These are phyloP conservation scores for Spilarctia lutea DNA, from an alignment of 2,888 invertebrate species.

Conservation along the genomic window DNA sequence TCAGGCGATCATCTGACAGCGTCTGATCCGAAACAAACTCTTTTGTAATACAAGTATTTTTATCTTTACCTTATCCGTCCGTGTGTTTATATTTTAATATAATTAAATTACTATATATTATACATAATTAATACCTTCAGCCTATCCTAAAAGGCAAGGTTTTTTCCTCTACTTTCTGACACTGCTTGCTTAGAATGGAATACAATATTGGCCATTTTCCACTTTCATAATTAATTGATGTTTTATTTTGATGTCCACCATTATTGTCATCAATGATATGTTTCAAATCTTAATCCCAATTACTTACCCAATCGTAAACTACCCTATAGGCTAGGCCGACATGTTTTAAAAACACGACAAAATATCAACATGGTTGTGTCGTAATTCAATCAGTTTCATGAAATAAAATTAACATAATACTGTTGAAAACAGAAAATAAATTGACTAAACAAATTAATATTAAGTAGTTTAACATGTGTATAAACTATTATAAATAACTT, in stretches of 20 bases:
- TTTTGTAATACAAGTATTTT: neutral
- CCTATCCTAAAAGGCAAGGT: neutral
- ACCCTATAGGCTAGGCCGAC: neutral
- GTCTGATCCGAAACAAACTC: neutral
- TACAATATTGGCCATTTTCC: neutral
- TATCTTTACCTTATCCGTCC: too few species aligned
- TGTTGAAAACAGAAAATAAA: neutral
- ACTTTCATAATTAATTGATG: neutral
- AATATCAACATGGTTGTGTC: neutral
- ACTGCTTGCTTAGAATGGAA: neutral
- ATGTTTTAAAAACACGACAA: neutral
- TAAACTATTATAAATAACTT: neutral
- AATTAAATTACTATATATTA: neutral
- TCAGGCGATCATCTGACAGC: neutral
- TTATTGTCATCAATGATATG: slow-evolving; percentile 9
- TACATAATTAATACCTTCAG: neutral
- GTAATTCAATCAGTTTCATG: neutral
- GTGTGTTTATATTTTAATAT: too few species aligned
- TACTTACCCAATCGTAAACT: neutral
- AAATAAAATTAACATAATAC: neutral
- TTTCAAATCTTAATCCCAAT: neutral
- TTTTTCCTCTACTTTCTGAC: neutral
- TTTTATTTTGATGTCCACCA: neutral
- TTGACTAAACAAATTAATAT: neutral
- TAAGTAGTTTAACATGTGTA: neutral